These are phyloP conservation scores for Sinocyclocheilus grahami DNA, from an alignment of 2,113 vertebrate genomes.

Conservation along the genomic window DNA sequence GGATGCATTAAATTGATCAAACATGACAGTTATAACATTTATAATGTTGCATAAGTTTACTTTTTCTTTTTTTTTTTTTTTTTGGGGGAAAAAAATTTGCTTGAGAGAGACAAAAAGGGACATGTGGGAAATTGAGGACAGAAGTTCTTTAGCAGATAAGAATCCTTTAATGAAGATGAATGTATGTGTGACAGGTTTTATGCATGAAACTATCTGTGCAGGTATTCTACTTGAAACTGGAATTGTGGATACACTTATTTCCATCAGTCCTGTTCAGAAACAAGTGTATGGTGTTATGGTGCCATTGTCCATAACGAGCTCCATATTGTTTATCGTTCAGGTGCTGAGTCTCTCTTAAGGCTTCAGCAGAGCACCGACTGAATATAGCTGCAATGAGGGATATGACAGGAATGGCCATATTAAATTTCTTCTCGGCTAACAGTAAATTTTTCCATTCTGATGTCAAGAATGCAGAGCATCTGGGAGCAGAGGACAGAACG, in stretches of 20 bases:
- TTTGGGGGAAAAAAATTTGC: too few species aligned
- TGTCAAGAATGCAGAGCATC: constrained; percentile 94
- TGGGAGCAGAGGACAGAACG: constrained; percentile 72
- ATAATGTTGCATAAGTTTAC: too few species aligned
- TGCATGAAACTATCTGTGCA: background rate
- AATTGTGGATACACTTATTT: constrained; percentile 12
- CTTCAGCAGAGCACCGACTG: constrained; percentile 82
- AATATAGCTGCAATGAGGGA: constrained; percentile 85
- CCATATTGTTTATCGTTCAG: constrained; percentile 85
- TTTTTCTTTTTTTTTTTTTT: too few species aligned
- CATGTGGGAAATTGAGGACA: constrained; percentile 67
- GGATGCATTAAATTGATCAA: too few species aligned
- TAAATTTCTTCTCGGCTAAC: constrained; percentile 85
- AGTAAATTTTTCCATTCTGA: constrained; percentile 90
- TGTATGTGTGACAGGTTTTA: constrained; percentile 49
- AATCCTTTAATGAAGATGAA: constrained; percentile 60
- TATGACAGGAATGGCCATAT: constrained; percentile 90
- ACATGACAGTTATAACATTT: too few species aligned
- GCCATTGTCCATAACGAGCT: constrained; percentile 67
- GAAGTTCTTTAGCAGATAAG: constrained; percentile 73
- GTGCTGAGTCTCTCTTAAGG: constrained; percentile 71
- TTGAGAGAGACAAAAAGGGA: constrained; percentile 37
- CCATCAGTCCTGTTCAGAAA: constrained; percentile 59
- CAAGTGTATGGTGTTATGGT: constrained; percentile 72
- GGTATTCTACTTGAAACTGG: constrained; percentile 31